Evolutionary conservation across 2,797 vertebrate genomes (phyloP).

Genomic region (Somateria mollissima): DNA sequence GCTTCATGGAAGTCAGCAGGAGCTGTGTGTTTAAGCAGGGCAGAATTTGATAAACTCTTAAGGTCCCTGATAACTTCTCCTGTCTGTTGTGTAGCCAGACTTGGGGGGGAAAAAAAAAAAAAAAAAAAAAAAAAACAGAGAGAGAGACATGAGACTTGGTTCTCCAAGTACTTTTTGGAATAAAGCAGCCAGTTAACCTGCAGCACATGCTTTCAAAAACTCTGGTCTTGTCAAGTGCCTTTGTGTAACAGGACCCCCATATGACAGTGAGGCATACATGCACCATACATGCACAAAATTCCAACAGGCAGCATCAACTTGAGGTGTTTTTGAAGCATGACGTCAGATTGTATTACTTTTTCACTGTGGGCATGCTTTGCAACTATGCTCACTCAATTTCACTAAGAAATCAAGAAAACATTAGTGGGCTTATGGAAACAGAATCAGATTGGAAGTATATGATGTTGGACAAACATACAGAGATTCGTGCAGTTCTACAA

Average conservation of each 20-base stretch:
- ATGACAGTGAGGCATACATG: neutral
- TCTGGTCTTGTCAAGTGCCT: neutral
- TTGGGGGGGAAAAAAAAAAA: fast-evolving
- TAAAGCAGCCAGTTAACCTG: neutral
- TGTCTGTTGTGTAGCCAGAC: neutral
- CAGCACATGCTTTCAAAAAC: neutral
- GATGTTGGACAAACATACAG: neutral
- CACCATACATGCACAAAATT: fast-evolving
- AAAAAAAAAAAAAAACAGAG: neutral
- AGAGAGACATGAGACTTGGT: neutral
- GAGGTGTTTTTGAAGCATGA: neutral
- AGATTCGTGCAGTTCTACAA: neutral
- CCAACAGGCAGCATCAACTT: neutral
- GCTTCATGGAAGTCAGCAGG: neutral
- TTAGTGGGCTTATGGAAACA: neutral
- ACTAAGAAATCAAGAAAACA: neutral
- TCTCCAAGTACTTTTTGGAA: neutral
- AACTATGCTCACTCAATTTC: neutral
- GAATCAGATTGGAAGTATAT: neutral
- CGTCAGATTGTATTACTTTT: neutral
- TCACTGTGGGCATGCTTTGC: neutral
- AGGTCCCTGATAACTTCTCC: neutral
- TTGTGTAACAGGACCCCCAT: neutral
- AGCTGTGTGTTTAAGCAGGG: neutral
- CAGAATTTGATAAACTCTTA: neutral